A percentile compares a stretch with the other conserved stretches of the same genome.
These are phyloP conservation scores for Pemphredon lugubris DNA, from an alignment of 2,888 invertebrate genomes.

Conservation along the genomic window DNA sequence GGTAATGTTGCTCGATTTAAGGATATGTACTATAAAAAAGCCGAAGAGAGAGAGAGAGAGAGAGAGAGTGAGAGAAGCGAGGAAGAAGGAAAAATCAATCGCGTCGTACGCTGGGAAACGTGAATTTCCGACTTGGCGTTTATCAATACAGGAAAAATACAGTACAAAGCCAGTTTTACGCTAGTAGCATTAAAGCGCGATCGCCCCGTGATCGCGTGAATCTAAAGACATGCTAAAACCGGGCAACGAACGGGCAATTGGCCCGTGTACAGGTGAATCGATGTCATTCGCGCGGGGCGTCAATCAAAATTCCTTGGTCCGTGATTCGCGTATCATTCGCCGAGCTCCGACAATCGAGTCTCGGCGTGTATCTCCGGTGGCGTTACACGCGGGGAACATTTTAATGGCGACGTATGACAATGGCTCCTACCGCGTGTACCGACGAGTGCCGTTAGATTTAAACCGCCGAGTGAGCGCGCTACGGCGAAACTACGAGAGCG, in stretches of 20 bases:
- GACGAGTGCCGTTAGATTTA: constrained; percentile 64
- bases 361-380: constrained; percentile 11
- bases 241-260: not conserved
- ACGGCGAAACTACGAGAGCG: constrained; percentile 29
- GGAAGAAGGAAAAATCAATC: no score
- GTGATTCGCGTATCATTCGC: constrained; percentile 14
- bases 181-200: constrained; percentile 23
- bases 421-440: constrained; percentile 43
- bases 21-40: no score
- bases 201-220: constrained; percentile 11
- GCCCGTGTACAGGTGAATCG: constrained; percentile 16
- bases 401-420: constrained; percentile 25
- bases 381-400: constrained; percentile 25
- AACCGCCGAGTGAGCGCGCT: constrained; percentile 40
- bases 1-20: no score
- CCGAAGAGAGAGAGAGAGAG: no score
- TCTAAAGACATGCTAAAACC: not conserved
- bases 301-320: constrained; percentile 35
- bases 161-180: constrained; percentile 57
- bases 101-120: not conserved
- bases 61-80: no score
- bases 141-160: constrained; percentile 12
- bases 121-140: not conserved
- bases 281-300: constrained; percentile 36
- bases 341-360: constrained; percentile 18